Evolutionary conservation across 2,797 vertebrate genomes (phyloP).

Genomic region (Gymnopithys bicolor): DNA sequence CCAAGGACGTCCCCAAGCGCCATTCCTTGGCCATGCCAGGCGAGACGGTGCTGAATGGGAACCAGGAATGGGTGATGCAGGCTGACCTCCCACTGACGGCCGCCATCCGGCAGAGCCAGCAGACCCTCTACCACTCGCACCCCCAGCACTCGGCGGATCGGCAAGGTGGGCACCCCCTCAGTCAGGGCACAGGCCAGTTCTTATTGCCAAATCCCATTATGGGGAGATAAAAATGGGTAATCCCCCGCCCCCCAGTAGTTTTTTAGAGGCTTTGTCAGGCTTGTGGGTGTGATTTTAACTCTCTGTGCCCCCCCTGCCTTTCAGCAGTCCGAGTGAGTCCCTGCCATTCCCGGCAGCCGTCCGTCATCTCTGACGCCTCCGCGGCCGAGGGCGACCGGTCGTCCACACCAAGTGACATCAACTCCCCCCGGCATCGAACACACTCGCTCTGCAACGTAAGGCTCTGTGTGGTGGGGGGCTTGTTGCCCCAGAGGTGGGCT

Average conservation of each 20-base stretch:
- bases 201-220: accelerated
- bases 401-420: slow-evolving; percentile 96
- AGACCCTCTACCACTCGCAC: slow-evolving; percentile 94
- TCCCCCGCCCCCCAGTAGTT: accelerated
- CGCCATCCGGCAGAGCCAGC: slow-evolving; percentile 96
- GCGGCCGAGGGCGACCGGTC: slow-evolving; percentile 93
- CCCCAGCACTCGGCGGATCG: slow-evolving; percentile 87
- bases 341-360: slow-evolving; percentile 95
- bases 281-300: neutral
- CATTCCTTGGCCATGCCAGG: slow-evolving; percentile 91
- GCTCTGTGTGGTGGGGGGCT: neutral
- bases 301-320: neutral
- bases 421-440: slow-evolving; percentile 96
- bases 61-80: slow-evolving; percentile 98
- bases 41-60: slow-evolving; percentile 93
- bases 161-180: slow-evolving; percentile 80
- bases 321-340: slow-evolving; percentile 93
- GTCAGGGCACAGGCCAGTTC: neutral
- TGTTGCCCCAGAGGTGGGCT: accelerated
- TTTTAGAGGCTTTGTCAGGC: neutral
- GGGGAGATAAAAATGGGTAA: too few species aligned
- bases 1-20: slow-evolving; percentile 95
- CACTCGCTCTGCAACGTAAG: slow-evolving; percentile 99
- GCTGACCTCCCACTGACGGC: slow-evolving; percentile 94
- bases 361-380: slow-evolving; percentile 93